Evolutionary conservation across 2,888 invertebrate species (phyloP).

Genomic region (Apodemia mormo): DNA sequence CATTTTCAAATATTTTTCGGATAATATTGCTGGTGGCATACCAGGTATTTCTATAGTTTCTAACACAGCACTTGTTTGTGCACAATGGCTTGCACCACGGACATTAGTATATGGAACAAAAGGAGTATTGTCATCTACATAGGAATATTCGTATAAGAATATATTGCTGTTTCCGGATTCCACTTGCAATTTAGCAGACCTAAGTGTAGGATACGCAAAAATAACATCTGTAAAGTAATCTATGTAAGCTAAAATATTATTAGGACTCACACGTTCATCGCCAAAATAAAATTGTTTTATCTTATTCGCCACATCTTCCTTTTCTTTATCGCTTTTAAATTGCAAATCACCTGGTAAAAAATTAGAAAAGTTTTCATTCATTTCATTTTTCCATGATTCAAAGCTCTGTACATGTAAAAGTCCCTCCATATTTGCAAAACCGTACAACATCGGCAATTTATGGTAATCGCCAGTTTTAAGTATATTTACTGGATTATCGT

Average conservation of each 20-base stretch:
- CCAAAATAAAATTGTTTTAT: constrained; percentile 54
- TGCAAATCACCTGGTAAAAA: constrained; percentile 54
- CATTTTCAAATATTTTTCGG: constrained; percentile 35
- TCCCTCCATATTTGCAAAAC: constrained; percentile 50
- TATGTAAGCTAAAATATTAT: constrained; percentile 46
- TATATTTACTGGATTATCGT: constrained; percentile 47
- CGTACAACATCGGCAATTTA: constrained; percentile 51
- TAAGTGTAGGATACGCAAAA: constrained; percentile 45
- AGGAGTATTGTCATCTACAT: constrained; percentile 42
- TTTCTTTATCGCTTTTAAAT: constrained; percentile 37
- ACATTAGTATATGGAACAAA: constrained; percentile 43
- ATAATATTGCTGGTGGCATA: constrained; percentile 28
- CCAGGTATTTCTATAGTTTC: constrained; percentile 31
- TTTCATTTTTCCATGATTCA: constrained; percentile 43
- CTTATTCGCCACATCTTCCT: constrained; percentile 38
- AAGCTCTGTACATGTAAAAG: constrained; percentile 40
- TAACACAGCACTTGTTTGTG: constrained; percentile 44
- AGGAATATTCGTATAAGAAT: constrained; percentile 55
- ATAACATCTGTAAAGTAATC: constrained; percentile 59
- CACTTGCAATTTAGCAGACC: constrained; percentile 44
- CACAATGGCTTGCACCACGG: constrained; percentile 43
- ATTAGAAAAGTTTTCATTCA: constrained; percentile 56
- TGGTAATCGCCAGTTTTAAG: constrained; percentile 38
- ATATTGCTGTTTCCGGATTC: constrained; percentile 50
- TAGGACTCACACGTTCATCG: constrained; percentile 35